Base-by-base conservation (phyloP, 53 echinoderm and acorn worm genomes). In the Henricia sp. region DNA sequence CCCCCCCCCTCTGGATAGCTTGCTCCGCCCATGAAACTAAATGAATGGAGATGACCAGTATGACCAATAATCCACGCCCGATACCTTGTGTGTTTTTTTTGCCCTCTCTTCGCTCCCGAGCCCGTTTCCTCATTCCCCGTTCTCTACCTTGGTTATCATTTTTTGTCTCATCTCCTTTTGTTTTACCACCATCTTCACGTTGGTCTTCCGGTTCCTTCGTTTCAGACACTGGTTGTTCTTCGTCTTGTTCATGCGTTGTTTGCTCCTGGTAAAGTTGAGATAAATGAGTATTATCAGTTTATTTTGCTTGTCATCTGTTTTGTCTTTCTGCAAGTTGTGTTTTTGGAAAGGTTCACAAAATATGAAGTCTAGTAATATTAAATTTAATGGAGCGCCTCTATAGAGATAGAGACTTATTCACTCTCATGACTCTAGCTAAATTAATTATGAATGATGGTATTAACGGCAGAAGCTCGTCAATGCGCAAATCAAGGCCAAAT, bases 121-220 rank as follows among this genome's bases (percentile, higher is more conserved):
- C 38, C 17, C 48, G 70, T 70, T 46, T 58, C 76, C 56, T 36
- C 8, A 28, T 60, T 27, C 62, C 64, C 10, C 43, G 21, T 34
- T 46, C 35, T 78, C 78, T 78, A 62, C 78, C 78, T 78, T 78
- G 46, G 13, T 78, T 57, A 43, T 44, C 46, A 9, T 78, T 19
- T 17, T 78, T 78, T 23, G 13, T 52, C 53, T 71, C 11, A 13
- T 71, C 55, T n/a, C 10, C 20, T 23, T 74, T 26, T 20, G 3
- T 38, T 28, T 46, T 34, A 11, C 36, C 52, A 30, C 4, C 53
- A 0, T 72, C 35, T 21, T 32, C 4, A 34, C n/a, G 72, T 21
- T 72, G 11, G 13, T 16, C 52, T 11, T 52, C 72, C 6, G 51
- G 51, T 52, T 72, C 72, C 36, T 28, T 48, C 6, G 2, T 29